Conservation (phyloP, 2,797 vertebrate species). For the Poeciliopsis paucimaculata region DNA sequence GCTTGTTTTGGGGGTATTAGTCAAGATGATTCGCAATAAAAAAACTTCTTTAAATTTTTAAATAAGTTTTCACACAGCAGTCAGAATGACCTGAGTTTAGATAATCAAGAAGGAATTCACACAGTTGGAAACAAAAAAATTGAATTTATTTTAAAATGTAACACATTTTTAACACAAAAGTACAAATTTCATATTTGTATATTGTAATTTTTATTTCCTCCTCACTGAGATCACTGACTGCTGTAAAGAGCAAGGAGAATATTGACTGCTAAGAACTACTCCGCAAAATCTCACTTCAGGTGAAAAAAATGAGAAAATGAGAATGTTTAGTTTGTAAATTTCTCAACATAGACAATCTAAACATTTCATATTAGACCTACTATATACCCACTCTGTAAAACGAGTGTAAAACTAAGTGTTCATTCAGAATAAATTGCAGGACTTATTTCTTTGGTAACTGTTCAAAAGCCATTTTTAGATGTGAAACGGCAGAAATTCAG, state of each 20-base stretch:
- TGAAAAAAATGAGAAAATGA: background rate
- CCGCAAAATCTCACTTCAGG: background rate
- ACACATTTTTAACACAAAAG: background rate
- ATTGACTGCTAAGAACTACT: background rate
- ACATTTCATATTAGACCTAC: background rate
- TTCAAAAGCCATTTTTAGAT: background rate
- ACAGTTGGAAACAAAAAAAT: background rate
- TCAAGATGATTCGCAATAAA: background rate
- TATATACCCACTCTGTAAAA: background rate
- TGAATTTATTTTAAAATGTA: background rate
- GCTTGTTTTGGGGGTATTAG: background rate
- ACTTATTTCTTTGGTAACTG: background rate
- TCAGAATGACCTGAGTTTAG: background rate
- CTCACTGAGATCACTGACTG: background rate
- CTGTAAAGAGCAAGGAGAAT: background rate
- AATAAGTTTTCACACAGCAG: background rate
- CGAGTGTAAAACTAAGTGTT: background rate
- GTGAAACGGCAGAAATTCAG: background rate
- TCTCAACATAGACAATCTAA: background rate
- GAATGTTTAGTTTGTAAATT: background rate
- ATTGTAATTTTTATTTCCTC: background rate
- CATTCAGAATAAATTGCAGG: background rate
- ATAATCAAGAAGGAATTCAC: background rate
- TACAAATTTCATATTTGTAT: background rate
- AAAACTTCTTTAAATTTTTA: background rate